These are phyloP conservation scores for Neosalanx taihuensis DNA, from an alignment of 2,797 vertebrate genomes.

Conservation along the genomic window DNA sequence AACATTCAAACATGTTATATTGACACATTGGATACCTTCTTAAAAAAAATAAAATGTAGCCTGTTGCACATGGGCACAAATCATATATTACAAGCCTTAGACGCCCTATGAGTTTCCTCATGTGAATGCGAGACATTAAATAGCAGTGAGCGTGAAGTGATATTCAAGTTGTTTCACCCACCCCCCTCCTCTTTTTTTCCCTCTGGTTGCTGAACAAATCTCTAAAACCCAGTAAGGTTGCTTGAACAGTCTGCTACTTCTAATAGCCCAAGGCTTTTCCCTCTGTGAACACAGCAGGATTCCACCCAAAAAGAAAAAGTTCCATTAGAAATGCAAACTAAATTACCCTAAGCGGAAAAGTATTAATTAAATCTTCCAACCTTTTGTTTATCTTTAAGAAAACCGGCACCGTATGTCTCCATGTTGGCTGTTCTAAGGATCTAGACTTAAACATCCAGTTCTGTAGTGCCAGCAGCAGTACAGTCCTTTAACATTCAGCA, in stretches of 20 bases:
- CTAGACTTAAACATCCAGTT: too few relatives aligned
- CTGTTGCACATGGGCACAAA: background rate
- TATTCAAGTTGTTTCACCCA: background rate
- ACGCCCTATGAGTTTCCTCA: background rate
- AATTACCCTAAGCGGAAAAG: slow-evolving; percentile 42
- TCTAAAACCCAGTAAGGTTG: slow-evolving; percentile 14
- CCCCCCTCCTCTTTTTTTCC: background rate
- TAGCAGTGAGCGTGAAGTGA: background rate
- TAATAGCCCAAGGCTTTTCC: slow-evolving; percentile 50
- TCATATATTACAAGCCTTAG: background rate
- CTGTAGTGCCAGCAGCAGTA: too few relatives aligned
- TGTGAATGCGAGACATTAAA: slow-evolving; percentile 1
- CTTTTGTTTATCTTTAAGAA: slow-evolving; percentile 32
- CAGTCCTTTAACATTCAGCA: too few relatives aligned
- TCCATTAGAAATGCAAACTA: slow-evolving; percentile 60
- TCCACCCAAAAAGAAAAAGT: slow-evolving; percentile 48
- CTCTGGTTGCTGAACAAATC: background rate
- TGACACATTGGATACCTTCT: background rate
- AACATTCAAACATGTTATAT: background rate
- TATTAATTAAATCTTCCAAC: slow-evolving; percentile 49
- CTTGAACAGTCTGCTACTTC: slow-evolving; percentile 40
- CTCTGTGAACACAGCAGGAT: slow-evolving; percentile 52
- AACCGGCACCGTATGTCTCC: slow-evolving; percentile 1
- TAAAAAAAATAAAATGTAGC: background rate
- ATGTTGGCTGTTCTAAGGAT: background rate